A percentile compares a stretch with the other conserved stretches of the same genome.
Evolutionary conservation across 2,797 vertebrate species (phyloP).

Genomic region (Arremon brunneinucha): DNA sequence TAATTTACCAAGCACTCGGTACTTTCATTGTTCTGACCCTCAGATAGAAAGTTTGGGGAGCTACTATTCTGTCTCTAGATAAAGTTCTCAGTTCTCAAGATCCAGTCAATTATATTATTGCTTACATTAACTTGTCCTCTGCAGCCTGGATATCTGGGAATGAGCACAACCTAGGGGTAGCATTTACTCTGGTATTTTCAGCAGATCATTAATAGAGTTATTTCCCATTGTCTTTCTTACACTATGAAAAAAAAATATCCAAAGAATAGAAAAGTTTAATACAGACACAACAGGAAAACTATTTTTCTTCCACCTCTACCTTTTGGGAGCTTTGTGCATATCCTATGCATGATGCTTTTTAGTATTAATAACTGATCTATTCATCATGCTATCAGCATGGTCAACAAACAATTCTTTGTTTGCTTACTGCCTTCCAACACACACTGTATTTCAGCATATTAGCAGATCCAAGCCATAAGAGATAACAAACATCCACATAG

Average conservation of each 20-base stretch:
- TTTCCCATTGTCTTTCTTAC: not conserved
- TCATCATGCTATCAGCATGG: not conserved
- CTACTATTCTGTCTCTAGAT: not conserved
- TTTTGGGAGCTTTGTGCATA: not conserved
- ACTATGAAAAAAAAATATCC: not conserved
- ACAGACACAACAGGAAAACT: not conserved
- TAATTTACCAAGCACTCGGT: not conserved
- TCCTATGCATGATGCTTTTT: not conserved
- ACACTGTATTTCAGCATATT: not conserved
- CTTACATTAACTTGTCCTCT: not conserved
- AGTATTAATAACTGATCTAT: not conserved
- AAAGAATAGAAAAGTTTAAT: not conserved
- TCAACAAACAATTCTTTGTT: not conserved
- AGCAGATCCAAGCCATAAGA: not conserved
- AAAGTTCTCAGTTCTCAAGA: not conserved
- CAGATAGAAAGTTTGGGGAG: not conserved
- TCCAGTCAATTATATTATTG: not conserved
- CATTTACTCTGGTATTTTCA: not conserved
- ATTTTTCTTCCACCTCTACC: not conserved
- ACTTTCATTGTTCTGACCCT: not conserved
- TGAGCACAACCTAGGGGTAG: not conserved
- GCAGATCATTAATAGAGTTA: not conserved
- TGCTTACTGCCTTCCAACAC: not conserved
- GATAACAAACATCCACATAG: not conserved
- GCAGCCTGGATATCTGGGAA: not conserved